Evolutionary conservation across 2,797 vertebrate genomes (phyloP).

Genomic region (Acipenser oxyrinchus): DNA sequence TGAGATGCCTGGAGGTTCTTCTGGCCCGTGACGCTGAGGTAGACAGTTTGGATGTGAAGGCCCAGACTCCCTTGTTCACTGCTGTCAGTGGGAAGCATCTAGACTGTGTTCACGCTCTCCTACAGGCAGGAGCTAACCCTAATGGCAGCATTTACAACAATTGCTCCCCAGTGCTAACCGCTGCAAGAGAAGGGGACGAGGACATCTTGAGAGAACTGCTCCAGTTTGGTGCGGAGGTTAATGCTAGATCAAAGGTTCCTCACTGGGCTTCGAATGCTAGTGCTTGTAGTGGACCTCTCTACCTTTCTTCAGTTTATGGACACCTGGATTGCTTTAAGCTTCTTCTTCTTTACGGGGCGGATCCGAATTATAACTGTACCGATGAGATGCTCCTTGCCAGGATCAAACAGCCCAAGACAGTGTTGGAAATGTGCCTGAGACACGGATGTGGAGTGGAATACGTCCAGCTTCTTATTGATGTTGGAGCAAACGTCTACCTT

Average conservation of each 20-base stretch:
- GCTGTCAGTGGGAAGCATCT: slow-evolving; percentile 81
- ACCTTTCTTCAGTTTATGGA: slow-evolving; percentile 78
- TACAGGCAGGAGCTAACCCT: slow-evolving; percentile 78
- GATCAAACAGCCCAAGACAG: slow-evolving; percentile 74
- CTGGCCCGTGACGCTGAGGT: slow-evolving; percentile 76
- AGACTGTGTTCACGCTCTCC: slow-evolving; percentile 71
- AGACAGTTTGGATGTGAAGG: slow-evolving; percentile 85
- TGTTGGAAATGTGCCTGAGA: slow-evolving; percentile 79
- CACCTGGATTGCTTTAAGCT: slow-evolving; percentile 82
- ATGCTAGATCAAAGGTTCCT: slow-evolving; percentile 68
- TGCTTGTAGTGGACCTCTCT: slow-evolving; percentile 80
- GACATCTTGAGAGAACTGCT: slow-evolving; percentile 73
- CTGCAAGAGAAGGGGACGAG: slow-evolving; percentile 69
- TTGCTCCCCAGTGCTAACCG: slow-evolving; percentile 77
- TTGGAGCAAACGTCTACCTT: slow-evolving; percentile 82
- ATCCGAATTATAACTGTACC: slow-evolving; percentile 86
- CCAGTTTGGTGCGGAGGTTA: slow-evolving; percentile 64
- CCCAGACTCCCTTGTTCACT: slow-evolving; percentile 87
- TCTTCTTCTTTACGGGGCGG: slow-evolving; percentile 75
- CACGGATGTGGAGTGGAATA: slow-evolving; percentile 72
- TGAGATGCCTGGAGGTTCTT: slow-evolving; percentile 70
- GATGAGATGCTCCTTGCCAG: slow-evolving; percentile 66
- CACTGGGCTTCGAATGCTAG: slow-evolving; percentile 71
- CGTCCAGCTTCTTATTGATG: slow-evolving; percentile 81
- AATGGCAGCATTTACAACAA: slow-evolving; percentile 85